Base-by-base conservation (phyloP, 2,797 vertebrate genomes). In the Esox lucius region DNA sequence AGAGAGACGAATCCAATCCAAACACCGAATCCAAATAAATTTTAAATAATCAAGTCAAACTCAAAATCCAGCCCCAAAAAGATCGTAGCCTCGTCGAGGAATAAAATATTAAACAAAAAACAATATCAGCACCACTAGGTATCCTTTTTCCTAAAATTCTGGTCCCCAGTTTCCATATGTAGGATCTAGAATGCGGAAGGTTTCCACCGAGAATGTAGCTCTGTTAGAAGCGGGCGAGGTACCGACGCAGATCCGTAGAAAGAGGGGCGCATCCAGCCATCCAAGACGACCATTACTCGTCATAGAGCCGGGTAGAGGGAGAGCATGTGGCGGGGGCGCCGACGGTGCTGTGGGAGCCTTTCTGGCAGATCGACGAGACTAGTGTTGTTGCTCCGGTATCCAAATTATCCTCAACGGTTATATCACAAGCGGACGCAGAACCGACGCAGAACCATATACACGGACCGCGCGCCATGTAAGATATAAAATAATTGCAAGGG, bases 81-180 rank as follows among this genome's bases (percentile, higher is more conserved):
- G 68, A 51, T 85, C 83, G 79, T 82, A 35, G 73, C 70, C 51
- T 86, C 83, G 79, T 82, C 80, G 69, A 68, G 65, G 46, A 86
- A 88, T 75, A 90, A 90, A 90, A 83, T 13, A 13, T 46, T 46
- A 46, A 46, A 46, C 42, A 46, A 46, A 13, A 22, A 61, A 24
- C 22, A 24, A 61, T 8, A 61, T 61, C 80, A 73, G 74, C 83
- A 84, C 83, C 85, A 81, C 77, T 85, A 79, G 83, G 85, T 91
- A 87, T 84, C 85, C 91, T 92, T 94, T 89, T 94, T 93, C 80
- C 91, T 94, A 93, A 94, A 94, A 94, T 94, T 94, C 84, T 86
- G 93, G 76, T 94, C 91, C 86, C 91, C 93, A 87, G 93, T 92
- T 94, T 94, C 94, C 93, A 94, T 93, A 90, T 84, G 94, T 90